phyloP scores from a whole-genome alignment of 2,113 vertebrate genomes.

The Polypterus bichir region DNA sequence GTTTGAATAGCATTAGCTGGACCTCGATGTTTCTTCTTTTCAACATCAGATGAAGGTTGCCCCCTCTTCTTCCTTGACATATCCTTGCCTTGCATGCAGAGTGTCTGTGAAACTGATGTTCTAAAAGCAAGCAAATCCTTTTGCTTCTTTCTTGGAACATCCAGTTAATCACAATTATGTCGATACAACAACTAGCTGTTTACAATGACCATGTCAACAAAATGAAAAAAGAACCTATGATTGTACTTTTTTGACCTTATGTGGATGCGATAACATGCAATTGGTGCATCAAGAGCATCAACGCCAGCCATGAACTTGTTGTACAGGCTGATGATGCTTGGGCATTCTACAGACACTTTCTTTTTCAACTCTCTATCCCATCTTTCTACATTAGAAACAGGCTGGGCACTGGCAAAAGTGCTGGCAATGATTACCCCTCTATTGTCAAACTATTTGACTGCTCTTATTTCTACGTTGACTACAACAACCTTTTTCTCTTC shows the following conservation, averaged over 20 bases:
- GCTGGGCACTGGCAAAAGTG: slow-evolving; percentile 17
- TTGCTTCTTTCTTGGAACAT: slow-evolving; percentile 16
- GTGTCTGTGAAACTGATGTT: slow-evolving; percentile 14
- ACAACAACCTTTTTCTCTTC: slow-evolving; percentile 15
- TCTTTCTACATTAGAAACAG: slow-evolving; percentile 9
- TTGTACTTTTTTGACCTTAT: slow-evolving; percentile 17
- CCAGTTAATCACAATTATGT: slow-evolving; percentile 13
- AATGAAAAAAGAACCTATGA: slow-evolving; percentile 17
- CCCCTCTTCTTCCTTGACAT: too few relatives aligned
- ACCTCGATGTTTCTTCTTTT: too few relatives aligned
- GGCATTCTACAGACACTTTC: slow-evolving; percentile 11
- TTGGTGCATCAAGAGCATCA: slow-evolving; percentile 17
- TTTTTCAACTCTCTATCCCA: slow-evolving; percentile 16
- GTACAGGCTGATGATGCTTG: not conserved
- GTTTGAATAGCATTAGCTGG: too few relatives aligned
- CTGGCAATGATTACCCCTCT: slow-evolving; percentile 18
- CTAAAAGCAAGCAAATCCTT: slow-evolving; percentile 15
- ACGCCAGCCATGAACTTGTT: slow-evolving; percentile 16
- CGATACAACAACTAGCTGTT: slow-evolving; percentile 16
- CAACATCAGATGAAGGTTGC: too few relatives aligned
- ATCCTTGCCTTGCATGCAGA: slow-evolving; percentile 20
- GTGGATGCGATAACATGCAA: slow-evolving; percentile 16
- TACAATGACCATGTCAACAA: slow-evolving; percentile 16
- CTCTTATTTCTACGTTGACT: slow-evolving; percentile 7
- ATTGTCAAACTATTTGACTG: slow-evolving; percentile 18